Base-by-base conservation (phyloP, 2,797 vertebrate species). In the Karalla daura region DNA sequence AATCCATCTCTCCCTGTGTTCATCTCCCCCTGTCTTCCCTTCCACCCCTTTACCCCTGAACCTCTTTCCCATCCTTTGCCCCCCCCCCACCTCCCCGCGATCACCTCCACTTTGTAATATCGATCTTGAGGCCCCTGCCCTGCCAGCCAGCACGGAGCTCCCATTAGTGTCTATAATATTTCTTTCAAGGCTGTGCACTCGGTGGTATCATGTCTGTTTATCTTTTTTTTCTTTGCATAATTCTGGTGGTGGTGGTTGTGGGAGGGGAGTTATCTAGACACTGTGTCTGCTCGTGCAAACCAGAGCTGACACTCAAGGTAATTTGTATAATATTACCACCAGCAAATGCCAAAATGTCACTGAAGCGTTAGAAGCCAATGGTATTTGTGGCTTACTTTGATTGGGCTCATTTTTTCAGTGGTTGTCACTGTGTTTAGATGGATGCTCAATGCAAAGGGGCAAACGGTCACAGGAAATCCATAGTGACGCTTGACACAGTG, bases 211-310 rank as follows among this genome's bases (percentile, higher is more conserved):
- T 39, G 53, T 76, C 59, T 82, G 78, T 78, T 71, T 84, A 80
- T 85, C 70, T 86, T 83, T 78, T 71, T 65, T 86, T 83, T 78
- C 69, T 65, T 46, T 66, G 50, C 68, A 68, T 74, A 7, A 60
- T 67, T 74, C 40, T 62, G 28, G 33, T 39, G 44, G 58, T 61
- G 47, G 37, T 17, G 14, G 40, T 43, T 30, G 59, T 5, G 12
- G 27, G 12, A 3, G 23, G 58, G 27, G 53, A 43, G 13, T 65
- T 74, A 79, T 76, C 51, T 20, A 77, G 74, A 82, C 81, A 66
- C 24, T 10, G 27, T 72, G 70, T 83, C 36, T 67, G 52, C 40
- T 28, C 64, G 39, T 65, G 41, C 46, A 59, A 53, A 72, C 37
- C 60, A 49, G 53, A 52, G 59, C 25, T 20, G 41, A 63, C 49